Conservation (phyloP, 2,888 invertebrate genomes). For the Amiota mariae region DNA sequence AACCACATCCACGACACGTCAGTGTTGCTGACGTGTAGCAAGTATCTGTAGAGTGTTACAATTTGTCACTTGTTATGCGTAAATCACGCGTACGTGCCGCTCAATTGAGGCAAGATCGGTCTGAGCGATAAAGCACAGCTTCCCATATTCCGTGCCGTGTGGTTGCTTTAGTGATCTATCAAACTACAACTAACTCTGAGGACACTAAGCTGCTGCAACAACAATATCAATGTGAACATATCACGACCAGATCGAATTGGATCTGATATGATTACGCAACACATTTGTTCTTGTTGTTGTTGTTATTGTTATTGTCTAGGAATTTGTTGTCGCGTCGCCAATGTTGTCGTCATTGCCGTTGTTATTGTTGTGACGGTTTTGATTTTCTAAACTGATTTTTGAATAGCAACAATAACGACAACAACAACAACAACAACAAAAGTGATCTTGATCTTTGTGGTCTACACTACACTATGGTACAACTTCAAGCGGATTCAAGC, state of each 20-base stretch:
- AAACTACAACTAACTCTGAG: background rate
- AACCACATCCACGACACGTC: background rate
- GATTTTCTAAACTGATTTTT: conserved; percentile 40
- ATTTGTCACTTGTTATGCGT: conserved; percentile 55
- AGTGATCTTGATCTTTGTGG: conserved; percentile 58
- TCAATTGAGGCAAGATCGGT: conserved; percentile 7
- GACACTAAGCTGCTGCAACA: conserved; percentile 1
- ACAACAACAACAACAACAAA: conserved; percentile 37
- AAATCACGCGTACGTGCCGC: conserved; percentile 61
- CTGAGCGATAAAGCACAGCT: conserved; percentile 7
- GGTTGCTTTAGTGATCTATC: conserved; percentile 22
- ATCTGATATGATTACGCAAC: conserved; percentile 29
- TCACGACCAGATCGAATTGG: background rate
- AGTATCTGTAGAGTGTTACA: conserved; percentile 36
- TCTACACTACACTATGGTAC: conserved; percentile 44
- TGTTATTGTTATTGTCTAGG: conserved; percentile 41
- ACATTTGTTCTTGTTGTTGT: conserved; percentile 15
- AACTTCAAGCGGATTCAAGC: background rate
- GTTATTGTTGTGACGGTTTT: conserved; percentile 2
- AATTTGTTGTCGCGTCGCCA: conserved; percentile 2
- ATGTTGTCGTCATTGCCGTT: background rate
- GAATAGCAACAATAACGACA: too few species aligned
- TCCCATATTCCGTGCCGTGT: background rate
- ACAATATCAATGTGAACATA: background rate
- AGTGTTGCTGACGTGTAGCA: background rate